Percentiles rank a stretch among this genome's conserved stretches.
phyloP scores from a whole-genome alignment of 2,113 vertebrate genomes.

The Choloepus hoffmanni region DNA sequence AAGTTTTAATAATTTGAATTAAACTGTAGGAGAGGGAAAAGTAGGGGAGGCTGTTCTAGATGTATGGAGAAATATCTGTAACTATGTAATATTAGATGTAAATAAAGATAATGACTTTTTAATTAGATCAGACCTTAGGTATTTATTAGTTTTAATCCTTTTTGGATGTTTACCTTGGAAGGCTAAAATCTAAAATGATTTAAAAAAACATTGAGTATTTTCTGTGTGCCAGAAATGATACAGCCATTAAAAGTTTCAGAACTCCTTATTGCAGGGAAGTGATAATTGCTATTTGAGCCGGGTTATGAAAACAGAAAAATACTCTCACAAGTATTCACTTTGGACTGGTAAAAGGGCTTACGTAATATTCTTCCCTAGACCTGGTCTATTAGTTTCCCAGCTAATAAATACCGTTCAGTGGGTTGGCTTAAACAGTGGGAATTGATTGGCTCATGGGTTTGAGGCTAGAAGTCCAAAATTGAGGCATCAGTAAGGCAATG shows the following conservation, averaged over 20 bases:
- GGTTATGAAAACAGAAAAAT: background rate
- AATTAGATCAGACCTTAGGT: background rate
- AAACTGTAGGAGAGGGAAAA: background rate
- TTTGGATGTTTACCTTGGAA: constrained; percentile 25
- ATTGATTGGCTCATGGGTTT: too few relatives aligned
- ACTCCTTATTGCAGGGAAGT: background rate
- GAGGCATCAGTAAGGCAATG: too few relatives aligned
- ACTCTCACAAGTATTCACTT: background rate
- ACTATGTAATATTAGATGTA: constrained; percentile 19
- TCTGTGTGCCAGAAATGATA: background rate
- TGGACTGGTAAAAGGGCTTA: background rate
- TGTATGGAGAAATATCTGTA: background rate
- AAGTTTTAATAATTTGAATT: constrained; percentile 52
- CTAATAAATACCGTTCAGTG: too few relatives aligned
- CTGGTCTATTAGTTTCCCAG: background rate
- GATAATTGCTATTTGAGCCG: background rate
- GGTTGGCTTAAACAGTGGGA: too few relatives aligned
- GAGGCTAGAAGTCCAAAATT: too few relatives aligned
- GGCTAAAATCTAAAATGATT: constrained; percentile 41
- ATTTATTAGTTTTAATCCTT: constrained; percentile 48
- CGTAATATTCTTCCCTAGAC: background rate
- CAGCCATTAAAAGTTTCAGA: constrained; percentile 1
- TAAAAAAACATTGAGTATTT: background rate
- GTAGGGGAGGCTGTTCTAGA: background rate
- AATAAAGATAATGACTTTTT: background rate